These are phyloP conservation scores for Ichneumoninae sp. DNA, from an alignment of 2,888 invertebrate genomes.

Conservation along the genomic window DNA sequence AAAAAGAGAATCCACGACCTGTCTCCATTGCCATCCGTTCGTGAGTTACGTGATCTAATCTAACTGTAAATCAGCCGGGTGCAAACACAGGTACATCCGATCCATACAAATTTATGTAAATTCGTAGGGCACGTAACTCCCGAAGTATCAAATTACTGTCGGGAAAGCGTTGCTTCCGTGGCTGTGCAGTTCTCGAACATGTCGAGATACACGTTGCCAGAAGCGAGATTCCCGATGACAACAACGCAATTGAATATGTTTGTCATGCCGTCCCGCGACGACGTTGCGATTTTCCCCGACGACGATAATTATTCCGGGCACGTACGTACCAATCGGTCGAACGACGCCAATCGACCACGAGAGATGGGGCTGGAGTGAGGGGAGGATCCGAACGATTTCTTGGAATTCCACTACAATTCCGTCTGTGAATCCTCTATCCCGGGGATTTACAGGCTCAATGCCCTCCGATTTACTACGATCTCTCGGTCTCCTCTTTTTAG, in stretches of 20 bases:
- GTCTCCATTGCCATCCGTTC: neutral
- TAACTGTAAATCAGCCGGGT: conserved; percentile 11
- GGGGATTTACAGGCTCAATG: conserved; percentile 34
- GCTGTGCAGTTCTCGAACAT: neutral
- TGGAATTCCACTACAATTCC: conserved; percentile 36
- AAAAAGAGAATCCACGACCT: neutral
- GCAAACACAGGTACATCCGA: conserved; percentile 6
- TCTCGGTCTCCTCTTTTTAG: neutral
- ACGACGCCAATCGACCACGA: conserved; percentile 51
- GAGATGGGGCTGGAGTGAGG: neutral
- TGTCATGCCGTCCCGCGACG: conserved; percentile 28
- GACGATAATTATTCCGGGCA: conserved; percentile 62
- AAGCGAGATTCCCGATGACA: conserved; percentile 35
- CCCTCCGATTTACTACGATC: conserved; percentile 26
- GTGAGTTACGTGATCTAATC: conserved; percentile 7
- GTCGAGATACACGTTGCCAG: conserved; percentile 8
- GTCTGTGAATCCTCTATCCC: neutral
- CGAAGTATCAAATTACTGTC: conserved; percentile 32
- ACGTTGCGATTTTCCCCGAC: conserved; percentile 50
- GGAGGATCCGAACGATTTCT: conserved; percentile 24
- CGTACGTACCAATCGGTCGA: conserved; percentile 61
- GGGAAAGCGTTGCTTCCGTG: conserved; percentile 1
- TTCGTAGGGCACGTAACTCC: neutral
- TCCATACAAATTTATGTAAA: conserved; percentile 15
- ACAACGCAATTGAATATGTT: conserved; percentile 38